These are phyloP conservation scores for Rugalucina vietnamica DNA, from an alignment of 2,888 invertebrate species.

Conservation along the genomic window DNA sequence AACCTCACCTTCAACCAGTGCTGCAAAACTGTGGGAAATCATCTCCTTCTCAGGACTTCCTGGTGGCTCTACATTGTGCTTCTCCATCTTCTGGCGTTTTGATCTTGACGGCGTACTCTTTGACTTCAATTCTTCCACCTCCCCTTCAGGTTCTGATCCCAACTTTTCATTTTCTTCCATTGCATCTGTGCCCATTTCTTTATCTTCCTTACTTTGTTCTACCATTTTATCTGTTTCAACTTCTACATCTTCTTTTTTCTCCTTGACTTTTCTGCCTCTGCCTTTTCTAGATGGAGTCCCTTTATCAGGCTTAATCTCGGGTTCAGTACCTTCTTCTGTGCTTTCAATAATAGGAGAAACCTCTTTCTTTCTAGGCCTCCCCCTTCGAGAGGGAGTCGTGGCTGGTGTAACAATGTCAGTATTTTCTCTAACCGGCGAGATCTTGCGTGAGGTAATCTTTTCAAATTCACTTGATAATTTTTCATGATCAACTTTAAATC, in stretches of 20 bases:
- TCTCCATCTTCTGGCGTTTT: conserved; percentile 19
- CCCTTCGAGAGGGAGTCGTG: conserved; percentile 48
- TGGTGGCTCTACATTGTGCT: no score
- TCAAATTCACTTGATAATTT: not conserved
- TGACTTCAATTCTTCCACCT: not conserved
- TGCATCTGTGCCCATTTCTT: not conserved
- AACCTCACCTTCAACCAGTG: not conserved
- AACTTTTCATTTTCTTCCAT: not conserved
- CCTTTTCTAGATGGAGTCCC: not conserved
- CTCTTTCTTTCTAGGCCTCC: conserved; percentile 19
- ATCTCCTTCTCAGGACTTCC: not conserved
- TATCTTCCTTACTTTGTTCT: not conserved
- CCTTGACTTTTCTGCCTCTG: not conserved
- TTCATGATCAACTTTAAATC: not conserved
- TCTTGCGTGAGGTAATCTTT: not conserved
- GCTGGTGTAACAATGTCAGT: not conserved
- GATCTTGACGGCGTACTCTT: conserved; percentile 8
- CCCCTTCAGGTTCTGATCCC: not conserved
- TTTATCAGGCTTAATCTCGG: conserved; percentile 14
- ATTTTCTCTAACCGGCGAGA: not conserved
- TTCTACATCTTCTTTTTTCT: not conserved
- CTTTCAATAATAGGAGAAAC: not conserved
- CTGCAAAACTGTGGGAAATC: not conserved
- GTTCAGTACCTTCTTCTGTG: conserved; percentile 4
- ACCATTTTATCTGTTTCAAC: not conserved